phyloP scores from a whole-genome alignment of 2,113 vertebrate species.

The Jacana jacana region DNA sequence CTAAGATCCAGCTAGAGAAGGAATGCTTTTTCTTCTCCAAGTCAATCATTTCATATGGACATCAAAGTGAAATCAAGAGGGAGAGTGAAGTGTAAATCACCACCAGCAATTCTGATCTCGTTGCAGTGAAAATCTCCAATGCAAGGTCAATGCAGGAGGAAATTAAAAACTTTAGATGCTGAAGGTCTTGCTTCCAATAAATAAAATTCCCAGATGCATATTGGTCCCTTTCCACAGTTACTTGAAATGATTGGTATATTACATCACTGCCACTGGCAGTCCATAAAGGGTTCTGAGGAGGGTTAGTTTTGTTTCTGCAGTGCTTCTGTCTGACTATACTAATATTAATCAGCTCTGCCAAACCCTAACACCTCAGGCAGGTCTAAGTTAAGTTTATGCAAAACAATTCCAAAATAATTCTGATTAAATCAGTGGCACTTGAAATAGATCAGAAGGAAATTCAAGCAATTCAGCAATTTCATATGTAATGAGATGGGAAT shows the following conservation, averaged over 20 bases:
- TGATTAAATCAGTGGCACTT: background rate
- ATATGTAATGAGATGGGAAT: background rate
- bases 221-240: background rate
- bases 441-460: background rate
- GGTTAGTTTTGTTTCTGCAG: background rate
- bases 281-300: background rate
- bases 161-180: background rate
- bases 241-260: background rate
- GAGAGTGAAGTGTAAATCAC: background rate
- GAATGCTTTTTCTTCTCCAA: conserved; percentile 43
- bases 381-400: background rate
- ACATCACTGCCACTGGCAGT: background rate
- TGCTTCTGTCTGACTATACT: background rate
- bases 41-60: conserved; percentile 3
- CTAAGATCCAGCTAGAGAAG: conserved; percentile 19
- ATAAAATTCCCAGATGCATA: background rate
- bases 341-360: background rate
- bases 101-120: background rate
- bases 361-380: background rate
- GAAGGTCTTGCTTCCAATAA: conserved; percentile 1
- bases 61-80: conserved; percentile 12
- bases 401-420: background rate
- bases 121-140: background rate
- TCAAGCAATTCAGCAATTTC: background rate
- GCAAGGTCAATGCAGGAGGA: background rate